phyloP scores from a whole-genome alignment of 2,113 vertebrate genomes.

The Sturnus vulgaris region DNA sequence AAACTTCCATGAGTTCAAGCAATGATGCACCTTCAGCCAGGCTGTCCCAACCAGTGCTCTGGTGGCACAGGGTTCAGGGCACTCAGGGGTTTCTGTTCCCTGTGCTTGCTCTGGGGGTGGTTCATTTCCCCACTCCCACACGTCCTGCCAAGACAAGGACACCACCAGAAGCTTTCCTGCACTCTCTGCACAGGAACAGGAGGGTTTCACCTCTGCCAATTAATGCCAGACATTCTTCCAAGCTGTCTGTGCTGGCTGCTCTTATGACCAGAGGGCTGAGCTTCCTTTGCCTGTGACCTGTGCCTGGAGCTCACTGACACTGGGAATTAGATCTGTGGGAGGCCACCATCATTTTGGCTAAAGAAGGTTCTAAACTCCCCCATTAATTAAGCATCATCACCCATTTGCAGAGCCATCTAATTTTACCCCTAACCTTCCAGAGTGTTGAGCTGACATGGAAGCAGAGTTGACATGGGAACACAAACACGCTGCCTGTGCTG shows the following conservation, averaged over 20 bases:
- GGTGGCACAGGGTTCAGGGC: not conserved
- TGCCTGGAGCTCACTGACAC: not conserved
- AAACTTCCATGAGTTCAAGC: fast-evolving
- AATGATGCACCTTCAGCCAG: fast-evolving
- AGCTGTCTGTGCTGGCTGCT: fast-evolving
- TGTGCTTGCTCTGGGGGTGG: fast-evolving
- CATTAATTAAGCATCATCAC: not conserved
- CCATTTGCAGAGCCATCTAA: not conserved
- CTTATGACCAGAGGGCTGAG: not conserved
- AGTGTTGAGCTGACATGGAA: fast-evolving
- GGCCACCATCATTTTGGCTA: not conserved
- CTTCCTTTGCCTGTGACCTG: not conserved
- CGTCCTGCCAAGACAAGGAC: not conserved
- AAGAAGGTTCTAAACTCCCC: not conserved
- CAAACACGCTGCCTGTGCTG: fast-evolving
- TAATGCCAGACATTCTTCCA: not conserved
- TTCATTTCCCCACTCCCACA: not conserved
- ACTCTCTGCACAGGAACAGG: fast-evolving
- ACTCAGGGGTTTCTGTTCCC: not conserved
- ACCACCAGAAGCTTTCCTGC: not conserved
- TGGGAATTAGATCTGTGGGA: not conserved
- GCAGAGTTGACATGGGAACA: not conserved
- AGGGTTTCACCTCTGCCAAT: not conserved
- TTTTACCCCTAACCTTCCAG: not conserved
- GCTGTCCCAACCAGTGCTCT: fast-evolving